These are phyloP conservation scores for Glaucomys volans DNA, from an alignment of 2,113 vertebrate species.

Conservation along the genomic window DNA sequence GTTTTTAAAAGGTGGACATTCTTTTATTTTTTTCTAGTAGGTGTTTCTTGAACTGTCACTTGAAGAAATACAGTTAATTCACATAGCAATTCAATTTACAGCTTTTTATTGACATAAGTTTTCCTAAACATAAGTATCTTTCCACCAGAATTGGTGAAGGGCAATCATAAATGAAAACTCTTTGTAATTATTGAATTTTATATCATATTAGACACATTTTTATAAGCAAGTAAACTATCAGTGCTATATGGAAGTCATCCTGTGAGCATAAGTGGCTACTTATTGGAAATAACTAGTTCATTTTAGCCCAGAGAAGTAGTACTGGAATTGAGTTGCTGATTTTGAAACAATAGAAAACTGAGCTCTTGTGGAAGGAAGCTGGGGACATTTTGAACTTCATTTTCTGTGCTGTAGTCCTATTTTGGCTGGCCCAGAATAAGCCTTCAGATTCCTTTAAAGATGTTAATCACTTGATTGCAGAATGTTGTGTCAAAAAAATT, in stretches of 20 bases:
- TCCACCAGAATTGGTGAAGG: background rate
- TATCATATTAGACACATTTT: background rate
- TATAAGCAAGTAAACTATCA: background rate
- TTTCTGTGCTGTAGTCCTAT: background rate
- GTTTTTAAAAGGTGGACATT: background rate
- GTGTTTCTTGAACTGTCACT: background rate
- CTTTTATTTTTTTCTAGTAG: background rate
- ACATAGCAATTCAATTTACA: background rate
- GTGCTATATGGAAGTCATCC: background rate
- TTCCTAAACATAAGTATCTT: background rate
- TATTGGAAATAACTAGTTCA: background rate
- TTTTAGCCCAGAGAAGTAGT: background rate
- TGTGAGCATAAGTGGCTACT: background rate
- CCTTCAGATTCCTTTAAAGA: background rate
- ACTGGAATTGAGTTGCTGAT: background rate
- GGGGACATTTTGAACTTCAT: background rate
- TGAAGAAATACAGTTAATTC: background rate
- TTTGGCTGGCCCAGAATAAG: background rate
- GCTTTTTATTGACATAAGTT: background rate
- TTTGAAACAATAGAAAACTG: background rate
- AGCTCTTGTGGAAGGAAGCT: background rate
- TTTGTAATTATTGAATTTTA: background rate
- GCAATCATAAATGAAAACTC: background rate
- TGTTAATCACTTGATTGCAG: conserved; percentile 41
- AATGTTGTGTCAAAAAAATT: background rate